Base-by-base conservation (phyloP, 92 coral and sea anemone species). In the Epizoanthus scotinus region DNA sequence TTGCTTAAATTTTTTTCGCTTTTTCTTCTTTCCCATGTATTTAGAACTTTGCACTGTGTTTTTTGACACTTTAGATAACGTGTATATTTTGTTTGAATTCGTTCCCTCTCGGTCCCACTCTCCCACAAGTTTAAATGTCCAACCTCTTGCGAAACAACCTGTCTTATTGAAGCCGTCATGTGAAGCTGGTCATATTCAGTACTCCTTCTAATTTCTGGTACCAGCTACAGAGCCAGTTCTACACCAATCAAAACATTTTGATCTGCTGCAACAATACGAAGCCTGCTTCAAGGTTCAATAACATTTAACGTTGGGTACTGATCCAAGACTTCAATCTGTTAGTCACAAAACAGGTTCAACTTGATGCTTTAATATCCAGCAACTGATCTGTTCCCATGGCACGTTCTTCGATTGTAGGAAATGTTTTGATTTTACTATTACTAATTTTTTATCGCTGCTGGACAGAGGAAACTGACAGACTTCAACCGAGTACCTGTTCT, bases 401-500 rank as follows among this genome's bases (percentile, higher is more conserved):
- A 40, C 20, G 81, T 29, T 75, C 6, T 59, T 15, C 26, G 22
- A 58, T 20, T 31, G n/a, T 20, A 58, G 38, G 22, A 8, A 60
- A 22, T 14, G 18, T 75, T 13, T 5, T 75, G 12, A 20, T 75
- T 22, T 34, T 59, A 26, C 9, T 75, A 14, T 36, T 75, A 13
- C 28, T 63, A 9, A 59, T 20, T 17, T 40, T 28, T 59, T 24
- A 38, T 59, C 21, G 36, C 42, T 59, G 63, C 54, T 22, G 31
- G 27, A 31, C 49, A 36, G 12, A 22, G 56, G 19, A 38, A 75
- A 22, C 34, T 7, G 56, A 75, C 55, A 40, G 14, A 75, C 42
- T 7, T 75, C 54, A 21, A 58, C 20, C 81, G 17, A 14, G 44
- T 58, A 59, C 81, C 52, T 75, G 81, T 59, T 55, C 22, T 28